phyloP scores from a whole-genome alignment of 2,888 invertebrate genomes.

The Cordylochernes scorpioides region DNA sequence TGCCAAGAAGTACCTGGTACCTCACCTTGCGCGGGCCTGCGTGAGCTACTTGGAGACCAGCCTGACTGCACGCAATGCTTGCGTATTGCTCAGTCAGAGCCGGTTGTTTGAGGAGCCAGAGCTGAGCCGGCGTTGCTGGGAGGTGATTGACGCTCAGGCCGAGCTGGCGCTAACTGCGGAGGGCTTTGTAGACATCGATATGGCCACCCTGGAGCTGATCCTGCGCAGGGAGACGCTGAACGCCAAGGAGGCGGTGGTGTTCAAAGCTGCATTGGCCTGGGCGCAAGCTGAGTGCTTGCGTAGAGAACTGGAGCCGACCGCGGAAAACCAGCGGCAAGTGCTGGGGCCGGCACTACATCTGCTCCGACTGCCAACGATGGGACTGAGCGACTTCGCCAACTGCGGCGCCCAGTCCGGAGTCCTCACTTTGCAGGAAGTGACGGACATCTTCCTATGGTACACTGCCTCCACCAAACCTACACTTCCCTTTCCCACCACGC shows the following conservation, averaged over 20 bases:
- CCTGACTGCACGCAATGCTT: constrained; percentile 82
- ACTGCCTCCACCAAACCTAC: constrained; percentile 52
- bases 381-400: constrained; percentile 73
- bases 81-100: constrained; percentile 76
- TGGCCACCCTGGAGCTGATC: constrained; percentile 68
- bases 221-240: constrained; percentile 74
- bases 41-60: constrained; percentile 83
- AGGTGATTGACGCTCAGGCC: constrained; percentile 88
- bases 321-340: constrained; percentile 34
- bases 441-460: constrained; percentile 78
- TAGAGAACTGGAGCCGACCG: constrained; percentile 48
- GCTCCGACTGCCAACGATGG: constrained; percentile 79
- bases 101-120: constrained; percentile 86
- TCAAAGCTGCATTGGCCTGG: constrained; percentile 77
- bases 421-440: constrained; percentile 68
- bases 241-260: constrained; percentile 48
- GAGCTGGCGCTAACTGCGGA: constrained; percentile 86
- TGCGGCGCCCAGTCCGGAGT: constrained; percentile 78
- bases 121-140: constrained; percentile 86
- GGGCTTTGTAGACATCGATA: constrained; percentile 83
- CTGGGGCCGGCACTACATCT: constrained; percentile 43
- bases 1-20: constrained; percentile 88
- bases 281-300: constrained; percentile 66
- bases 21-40: constrained; percentile 72
- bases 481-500: constrained; percentile 50